Evolutionary conservation across 2,888 invertebrate genomes (phyloP), one percentile per base, ranked within the genome.

Genomic region (Melieria picta): DNA sequence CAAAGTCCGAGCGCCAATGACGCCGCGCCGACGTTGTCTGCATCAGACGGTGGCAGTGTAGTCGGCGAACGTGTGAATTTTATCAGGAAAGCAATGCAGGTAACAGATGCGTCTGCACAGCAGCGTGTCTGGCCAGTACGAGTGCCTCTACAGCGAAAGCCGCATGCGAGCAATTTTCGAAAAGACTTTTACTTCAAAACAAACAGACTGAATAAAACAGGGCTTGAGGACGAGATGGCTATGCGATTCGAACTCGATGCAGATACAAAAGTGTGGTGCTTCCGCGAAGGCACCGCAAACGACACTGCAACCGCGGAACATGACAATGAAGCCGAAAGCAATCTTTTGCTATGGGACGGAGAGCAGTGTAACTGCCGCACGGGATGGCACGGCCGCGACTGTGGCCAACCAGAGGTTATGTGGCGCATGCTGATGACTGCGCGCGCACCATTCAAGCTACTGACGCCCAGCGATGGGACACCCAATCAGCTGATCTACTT

Each of bases 351-450:
- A 30, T 73, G 68, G 66, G 72, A 72, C 42, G 75, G 79, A 50
- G 69, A 75, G 10, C 86, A 86, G 78, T 91, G 91, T 77, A 84
- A 87, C 13, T 91, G 91, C 79, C 84, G 87, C 67, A 87, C 86
- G n/a, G 90, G 90, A 47, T 91, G 91, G 90, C 91, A 91, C 81
- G 91, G 91, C 3, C 85, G 86, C 7, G 91, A 91, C 77, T 91
- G 91, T 79, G 90, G 91, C 1, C 90, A 91, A 78, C 91, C 91
- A 4, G 91, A 91, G 83, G 90, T 91, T 9, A 89, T 91, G 11
- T 91, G 91, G 91, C 88, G 91, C 58, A 90, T 91, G 1, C 87
- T 91, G 73, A 87, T 91, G 85, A 89, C 90, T 30, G 87, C 89
- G 13, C 88, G 89, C 73, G 77, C 79, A 7, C 81, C 83, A 1